A percentile compares a stretch with the other conserved stretches of the same genome.
Evolutionary conservation across 2,113 vertebrate genomes (phyloP).

Genomic region (Anas platyrhynchos): DNA sequence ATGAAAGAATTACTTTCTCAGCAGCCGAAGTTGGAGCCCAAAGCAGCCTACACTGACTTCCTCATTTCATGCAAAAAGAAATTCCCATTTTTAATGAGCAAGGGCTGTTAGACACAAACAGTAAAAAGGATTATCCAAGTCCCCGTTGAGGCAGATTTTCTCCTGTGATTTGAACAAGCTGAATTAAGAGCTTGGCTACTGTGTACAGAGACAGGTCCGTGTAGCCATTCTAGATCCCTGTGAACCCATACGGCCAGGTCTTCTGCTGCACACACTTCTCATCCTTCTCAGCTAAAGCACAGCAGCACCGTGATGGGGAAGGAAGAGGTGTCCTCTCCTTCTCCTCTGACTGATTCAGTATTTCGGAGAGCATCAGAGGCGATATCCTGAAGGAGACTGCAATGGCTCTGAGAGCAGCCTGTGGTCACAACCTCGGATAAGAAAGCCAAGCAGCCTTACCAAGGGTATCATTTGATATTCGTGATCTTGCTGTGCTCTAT

Average conservation of each 20-base stretch:
- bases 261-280: background rate
- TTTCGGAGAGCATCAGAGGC: background rate
- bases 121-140: background rate
- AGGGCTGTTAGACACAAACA: constrained; percentile 6
- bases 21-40: background rate
- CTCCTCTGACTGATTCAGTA: background rate
- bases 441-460: background rate
- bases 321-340: background rate
- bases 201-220: background rate
- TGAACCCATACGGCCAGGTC: fast-evolving
- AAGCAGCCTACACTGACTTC: background rate
- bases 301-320: fast-evolving
- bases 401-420: background rate
- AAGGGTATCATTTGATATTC: background rate
- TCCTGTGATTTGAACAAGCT: background rate
- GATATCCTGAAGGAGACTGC: background rate
- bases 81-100: background rate
- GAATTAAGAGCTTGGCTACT: background rate
- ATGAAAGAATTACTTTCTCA: constrained; percentile 23
- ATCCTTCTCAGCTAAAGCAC: background rate
- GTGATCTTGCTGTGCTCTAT: background rate
- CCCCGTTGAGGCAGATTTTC: background rate
- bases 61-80: background rate
- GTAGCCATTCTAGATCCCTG: background rate
- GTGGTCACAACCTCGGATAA: background rate